Conservation (phyloP, 2,888 invertebrate genomes). For the Sarcophaga subvicina region DNA sequence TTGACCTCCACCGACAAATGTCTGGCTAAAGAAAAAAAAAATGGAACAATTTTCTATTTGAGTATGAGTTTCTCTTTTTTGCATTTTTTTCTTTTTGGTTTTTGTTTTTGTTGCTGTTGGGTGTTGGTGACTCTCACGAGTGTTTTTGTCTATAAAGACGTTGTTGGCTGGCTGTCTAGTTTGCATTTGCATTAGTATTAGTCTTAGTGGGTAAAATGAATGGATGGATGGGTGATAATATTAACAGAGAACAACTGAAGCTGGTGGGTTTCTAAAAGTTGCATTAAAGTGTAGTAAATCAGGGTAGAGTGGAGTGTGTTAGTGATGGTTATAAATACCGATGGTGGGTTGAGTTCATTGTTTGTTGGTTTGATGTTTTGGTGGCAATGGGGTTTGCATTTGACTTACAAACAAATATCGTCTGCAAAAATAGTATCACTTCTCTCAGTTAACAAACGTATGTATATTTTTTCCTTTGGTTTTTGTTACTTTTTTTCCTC, state of each 20-base stretch:
- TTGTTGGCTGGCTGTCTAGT: background rate
- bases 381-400: constrained; percentile 46
- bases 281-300: no score
- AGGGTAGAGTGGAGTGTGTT: no score
- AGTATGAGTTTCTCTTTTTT: constrained; percentile 26
- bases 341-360: no score
- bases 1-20: constrained; percentile 70
- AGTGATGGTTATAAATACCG: no score
- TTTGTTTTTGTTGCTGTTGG: background rate
- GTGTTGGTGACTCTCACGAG: constrained; percentile 3
- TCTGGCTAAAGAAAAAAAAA: constrained; percentile 50
- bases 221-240: background rate
- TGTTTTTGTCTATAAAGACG: background rate
- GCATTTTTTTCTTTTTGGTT: background rate
- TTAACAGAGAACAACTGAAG: background rate
- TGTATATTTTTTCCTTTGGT: constrained; percentile 10
- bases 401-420: constrained; percentile 46
- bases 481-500: background rate
- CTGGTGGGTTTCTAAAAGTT: no score
- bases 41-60: constrained; percentile 53
- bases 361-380: constrained; percentile 27
- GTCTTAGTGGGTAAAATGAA: constrained; percentile 32
- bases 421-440: constrained; percentile 57
- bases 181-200: constrained; percentile 10
- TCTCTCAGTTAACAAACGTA: constrained; percentile 59